A percentile compares a stretch with the other conserved stretches of the same genome.
phyloP scores from a whole-genome alignment of 2,113 vertebrate genomes.

The Odocoileus hemionus region DNA sequence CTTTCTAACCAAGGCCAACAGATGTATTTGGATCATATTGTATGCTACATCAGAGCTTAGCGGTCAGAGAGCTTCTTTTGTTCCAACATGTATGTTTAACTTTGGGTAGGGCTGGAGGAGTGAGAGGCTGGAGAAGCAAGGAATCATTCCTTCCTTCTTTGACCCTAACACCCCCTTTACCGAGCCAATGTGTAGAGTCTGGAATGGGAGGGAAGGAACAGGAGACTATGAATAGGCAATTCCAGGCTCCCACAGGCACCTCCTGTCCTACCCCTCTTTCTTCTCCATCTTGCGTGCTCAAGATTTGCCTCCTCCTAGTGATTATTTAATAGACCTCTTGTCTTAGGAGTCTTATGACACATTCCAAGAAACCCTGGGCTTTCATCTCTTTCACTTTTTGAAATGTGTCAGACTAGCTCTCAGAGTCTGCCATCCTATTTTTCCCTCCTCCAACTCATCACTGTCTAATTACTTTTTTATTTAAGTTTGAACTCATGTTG shows the following conservation, averaged over 20 bases:
- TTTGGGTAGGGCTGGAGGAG: background rate
- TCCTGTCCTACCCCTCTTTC: background rate
- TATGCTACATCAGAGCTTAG: background rate
- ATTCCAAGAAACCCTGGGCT: background rate
- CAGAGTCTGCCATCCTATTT: background rate
- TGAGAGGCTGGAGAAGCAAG: background rate
- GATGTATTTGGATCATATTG: background rate
- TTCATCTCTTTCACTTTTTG: background rate
- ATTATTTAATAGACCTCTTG: background rate
- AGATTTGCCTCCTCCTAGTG: background rate
- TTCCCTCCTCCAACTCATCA: background rate
- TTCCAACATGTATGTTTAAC: background rate
- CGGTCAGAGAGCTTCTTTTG: background rate
- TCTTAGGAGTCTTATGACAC: background rate
- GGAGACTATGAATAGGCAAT: rapidly evolving
- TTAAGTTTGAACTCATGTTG: background rate
- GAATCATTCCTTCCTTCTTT: background rate
- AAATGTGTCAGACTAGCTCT: background rate
- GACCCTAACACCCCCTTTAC: background rate
- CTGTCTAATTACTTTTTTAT: background rate
- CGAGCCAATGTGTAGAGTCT: background rate
- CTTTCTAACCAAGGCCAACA: background rate
- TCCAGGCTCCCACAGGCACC: background rate
- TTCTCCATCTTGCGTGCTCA: background rate
- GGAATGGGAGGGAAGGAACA: background rate